phyloP scores from a whole-genome alignment of 2,888 invertebrate genomes.

The Erebia palarica region DNA sequence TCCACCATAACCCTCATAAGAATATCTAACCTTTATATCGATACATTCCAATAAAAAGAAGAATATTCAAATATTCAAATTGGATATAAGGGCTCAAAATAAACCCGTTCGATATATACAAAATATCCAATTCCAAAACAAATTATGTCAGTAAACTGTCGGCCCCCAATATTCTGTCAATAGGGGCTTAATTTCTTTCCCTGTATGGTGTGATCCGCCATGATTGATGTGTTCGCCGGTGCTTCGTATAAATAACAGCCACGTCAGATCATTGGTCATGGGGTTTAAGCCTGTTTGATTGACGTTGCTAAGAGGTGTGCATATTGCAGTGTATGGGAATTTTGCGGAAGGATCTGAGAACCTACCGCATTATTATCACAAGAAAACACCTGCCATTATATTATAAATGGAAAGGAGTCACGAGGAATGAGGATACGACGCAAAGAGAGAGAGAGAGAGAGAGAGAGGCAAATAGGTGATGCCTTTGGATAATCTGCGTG shows the following conservation, averaged over 20 bases:
- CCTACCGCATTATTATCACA: too few species aligned
- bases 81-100: conserved; percentile 24
- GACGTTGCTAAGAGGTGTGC: conserved; percentile 47
- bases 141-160: conserved; percentile 30
- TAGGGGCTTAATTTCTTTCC: conserved; percentile 59
- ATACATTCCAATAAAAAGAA: conserved; percentile 9
- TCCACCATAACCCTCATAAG: neutral
- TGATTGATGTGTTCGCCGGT: conserved; percentile 59
- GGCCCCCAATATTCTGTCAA: conserved; percentile 49
- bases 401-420: too few species aligned
- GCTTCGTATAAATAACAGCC: conserved; percentile 48
- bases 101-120: conserved; percentile 27
- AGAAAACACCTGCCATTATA: too few species aligned
- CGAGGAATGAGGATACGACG: too few species aligned
- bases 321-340: conserved; percentile 12
- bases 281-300: conserved; percentile 49
- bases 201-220: conserved; percentile 54
- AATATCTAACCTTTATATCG: neutral
- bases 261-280: conserved; percentile 55
- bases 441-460: too few species aligned
- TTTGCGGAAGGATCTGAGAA: neutral
- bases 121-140: conserved; percentile 26
- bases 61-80: conserved; percentile 28
- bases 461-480: too few species aligned
- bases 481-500: too few species aligned